Conservation (phyloP, 2,113 vertebrate species). For the Colius striatus region DNA sequence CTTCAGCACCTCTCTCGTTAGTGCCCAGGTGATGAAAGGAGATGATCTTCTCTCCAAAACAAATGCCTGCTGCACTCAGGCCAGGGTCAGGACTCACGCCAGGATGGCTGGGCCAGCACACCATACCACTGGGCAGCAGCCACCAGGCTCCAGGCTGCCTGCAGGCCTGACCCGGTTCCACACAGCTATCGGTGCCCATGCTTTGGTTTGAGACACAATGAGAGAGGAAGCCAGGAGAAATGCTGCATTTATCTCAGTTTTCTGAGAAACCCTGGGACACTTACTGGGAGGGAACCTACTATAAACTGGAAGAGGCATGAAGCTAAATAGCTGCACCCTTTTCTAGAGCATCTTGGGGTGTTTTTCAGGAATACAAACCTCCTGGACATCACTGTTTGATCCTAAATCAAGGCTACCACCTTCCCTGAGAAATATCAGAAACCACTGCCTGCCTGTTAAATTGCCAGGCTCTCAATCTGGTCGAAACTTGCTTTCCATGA, state of each 20-base stretch:
- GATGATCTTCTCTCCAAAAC: background rate
- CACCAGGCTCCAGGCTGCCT: accelerated
- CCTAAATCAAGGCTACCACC: background rate
- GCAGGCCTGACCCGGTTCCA: background rate
- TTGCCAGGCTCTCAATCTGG: background rate
- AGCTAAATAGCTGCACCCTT: background rate
- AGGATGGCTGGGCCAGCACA: background rate
- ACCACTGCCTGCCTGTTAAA: background rate
- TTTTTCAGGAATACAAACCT: background rate
- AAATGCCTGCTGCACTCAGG: background rate
- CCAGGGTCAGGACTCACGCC: accelerated
- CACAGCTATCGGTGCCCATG: background rate
- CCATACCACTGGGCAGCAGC: background rate
- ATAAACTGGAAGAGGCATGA: background rate
- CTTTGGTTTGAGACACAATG: background rate
- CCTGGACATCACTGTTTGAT: background rate
- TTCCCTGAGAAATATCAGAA: background rate
- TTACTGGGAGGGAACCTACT: background rate
- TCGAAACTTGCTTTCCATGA: background rate
- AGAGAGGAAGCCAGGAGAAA: background rate
- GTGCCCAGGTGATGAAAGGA: background rate
- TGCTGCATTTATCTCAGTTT: background rate
- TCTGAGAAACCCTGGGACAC: background rate
- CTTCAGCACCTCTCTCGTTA: background rate
- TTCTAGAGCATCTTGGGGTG: background rate